Base-by-base conservation (phyloP, 2,888 invertebrate species). In the Meloe dianella region DNA sequence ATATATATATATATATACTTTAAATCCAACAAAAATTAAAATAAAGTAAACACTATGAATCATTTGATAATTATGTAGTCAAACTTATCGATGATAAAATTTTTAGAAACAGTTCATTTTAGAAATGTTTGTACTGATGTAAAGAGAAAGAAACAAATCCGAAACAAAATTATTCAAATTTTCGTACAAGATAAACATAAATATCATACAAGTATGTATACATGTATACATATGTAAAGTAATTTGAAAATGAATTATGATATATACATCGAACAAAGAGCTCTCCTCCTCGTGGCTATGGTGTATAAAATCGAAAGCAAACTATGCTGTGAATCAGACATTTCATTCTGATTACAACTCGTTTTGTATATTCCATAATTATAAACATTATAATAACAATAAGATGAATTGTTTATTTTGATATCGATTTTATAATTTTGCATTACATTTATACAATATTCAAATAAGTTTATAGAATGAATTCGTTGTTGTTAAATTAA, bases 251-350 rank as follows among this genome's bases (percentile, higher is more conserved):
- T 51, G 20, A 51, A 51, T 51, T 51, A 51, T 10, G 20, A 51
- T 51, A 10, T 10, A n/a, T n/a, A n/a, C n/a, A n/a, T n/a, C n/a
- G n/a, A 51, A 60, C 63, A 67, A 63, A 64, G 64, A 64, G 67
- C 67, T 67, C 67, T 67, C 57, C 64, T 64, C 59, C 64, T 64
- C 61, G 60, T 67, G 60, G 47, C 64, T 64, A 64, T 57, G 51
- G 61, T 64, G 61, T 61, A 64, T 54, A 67, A 64, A 67, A 67
- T 58, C 61, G 64, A 65, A 62, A 22, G 61, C 64, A 65, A 68
- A 68, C 67, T 68, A 67, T 67, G 67, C 60, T 62, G 65, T 65
- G 67, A 68, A 68, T 65, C 65, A 68, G 35, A 65, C 62, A 62
- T 62, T 64, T 65, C 59, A 61, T 67, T 62, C 64, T 60, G 64